Percentiles rank a stretch among this genome's conserved stretches.
These are phyloP conservation scores for Amiota minor DNA, from an alignment of 2,888 invertebrate species.

Conservation along the genomic window DNA sequence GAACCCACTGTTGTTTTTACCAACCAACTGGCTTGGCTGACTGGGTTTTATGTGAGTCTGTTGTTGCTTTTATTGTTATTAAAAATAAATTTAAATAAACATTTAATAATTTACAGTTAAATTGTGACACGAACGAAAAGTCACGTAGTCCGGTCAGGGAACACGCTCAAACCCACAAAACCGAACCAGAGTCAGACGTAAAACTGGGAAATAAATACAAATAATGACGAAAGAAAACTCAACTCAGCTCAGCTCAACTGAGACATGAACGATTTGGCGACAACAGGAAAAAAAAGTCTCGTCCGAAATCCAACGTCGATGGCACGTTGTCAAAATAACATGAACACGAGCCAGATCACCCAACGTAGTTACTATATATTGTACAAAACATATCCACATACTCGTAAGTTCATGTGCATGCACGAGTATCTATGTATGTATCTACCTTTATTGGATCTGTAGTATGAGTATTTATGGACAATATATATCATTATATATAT, in stretches of 20 bases:
- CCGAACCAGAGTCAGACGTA: too few species aligned
- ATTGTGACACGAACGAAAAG: conserved; percentile 43
- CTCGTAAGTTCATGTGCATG: neutral
- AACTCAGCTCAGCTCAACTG: neutral
- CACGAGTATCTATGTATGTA: neutral
- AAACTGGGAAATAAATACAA: too few species aligned
- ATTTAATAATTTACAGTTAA: conserved; percentile 44
- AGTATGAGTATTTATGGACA: neutral
- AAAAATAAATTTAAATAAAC: conserved; percentile 42
- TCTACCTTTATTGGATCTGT: neutral
- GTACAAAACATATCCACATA: neutral
- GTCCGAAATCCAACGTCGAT: neutral
- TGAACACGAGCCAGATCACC: conserved; percentile 12
- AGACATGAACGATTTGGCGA: neutral
- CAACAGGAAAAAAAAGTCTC: neutral
- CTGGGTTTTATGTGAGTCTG: neutral
- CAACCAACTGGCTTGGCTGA: too few species aligned
- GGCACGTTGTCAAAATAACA: conserved; percentile 24
- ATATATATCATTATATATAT: too few species aligned
- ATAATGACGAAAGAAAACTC: conserved; percentile 4
- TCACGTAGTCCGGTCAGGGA: conserved; percentile 44
- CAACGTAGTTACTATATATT: neutral
- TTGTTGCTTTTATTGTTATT: conserved; percentile 41
- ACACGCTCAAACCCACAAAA: neutral
- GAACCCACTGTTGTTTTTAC: too few species aligned